Evolutionary conservation across 2,113 vertebrate genomes (phyloP).

Genomic region (Hoplias malabaricus): DNA sequence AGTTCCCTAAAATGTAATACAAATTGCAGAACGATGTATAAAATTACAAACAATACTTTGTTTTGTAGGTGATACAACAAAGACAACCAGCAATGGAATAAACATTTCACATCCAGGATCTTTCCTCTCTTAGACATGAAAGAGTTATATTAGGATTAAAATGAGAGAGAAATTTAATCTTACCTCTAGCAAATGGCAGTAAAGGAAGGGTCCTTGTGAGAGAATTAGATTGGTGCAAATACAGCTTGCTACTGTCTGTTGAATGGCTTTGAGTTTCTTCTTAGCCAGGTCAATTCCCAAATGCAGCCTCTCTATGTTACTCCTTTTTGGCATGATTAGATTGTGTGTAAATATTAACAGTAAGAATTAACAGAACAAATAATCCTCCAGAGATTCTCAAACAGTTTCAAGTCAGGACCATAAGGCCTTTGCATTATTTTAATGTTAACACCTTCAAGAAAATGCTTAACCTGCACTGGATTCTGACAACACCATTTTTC

Average conservation of each 20-base stretch:
- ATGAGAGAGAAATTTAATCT: background rate
- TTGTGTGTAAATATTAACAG: too few species aligned
- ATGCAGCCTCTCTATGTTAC: slow-evolving; percentile 86
- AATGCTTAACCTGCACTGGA: too few species aligned
- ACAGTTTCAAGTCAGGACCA: too few species aligned
- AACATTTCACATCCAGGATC: background rate
- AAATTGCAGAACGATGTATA: background rate
- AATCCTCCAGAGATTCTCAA: too few species aligned
- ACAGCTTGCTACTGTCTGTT: slow-evolving; percentile 95
- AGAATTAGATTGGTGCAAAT: slow-evolving; percentile 95
- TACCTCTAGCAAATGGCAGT: slow-evolving; percentile 95
- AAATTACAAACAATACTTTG: background rate
- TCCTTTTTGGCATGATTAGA: too few species aligned
- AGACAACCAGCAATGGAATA: background rate
- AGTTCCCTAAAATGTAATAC: slow-evolving; percentile 78
- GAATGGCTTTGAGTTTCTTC: slow-evolving; percentile 87
- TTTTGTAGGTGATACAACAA: background rate
- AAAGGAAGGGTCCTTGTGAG: slow-evolving; percentile 97
- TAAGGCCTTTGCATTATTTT: too few species aligned
- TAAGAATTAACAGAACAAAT: too few species aligned
- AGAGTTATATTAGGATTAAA: background rate
- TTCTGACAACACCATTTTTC: too few species aligned
- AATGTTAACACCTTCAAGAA: too few species aligned
- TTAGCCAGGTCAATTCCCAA: slow-evolving; percentile 89
- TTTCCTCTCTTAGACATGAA: background rate